Conservation (phyloP, 2,888 invertebrate species). For the Capitulum mitella region DNA sequence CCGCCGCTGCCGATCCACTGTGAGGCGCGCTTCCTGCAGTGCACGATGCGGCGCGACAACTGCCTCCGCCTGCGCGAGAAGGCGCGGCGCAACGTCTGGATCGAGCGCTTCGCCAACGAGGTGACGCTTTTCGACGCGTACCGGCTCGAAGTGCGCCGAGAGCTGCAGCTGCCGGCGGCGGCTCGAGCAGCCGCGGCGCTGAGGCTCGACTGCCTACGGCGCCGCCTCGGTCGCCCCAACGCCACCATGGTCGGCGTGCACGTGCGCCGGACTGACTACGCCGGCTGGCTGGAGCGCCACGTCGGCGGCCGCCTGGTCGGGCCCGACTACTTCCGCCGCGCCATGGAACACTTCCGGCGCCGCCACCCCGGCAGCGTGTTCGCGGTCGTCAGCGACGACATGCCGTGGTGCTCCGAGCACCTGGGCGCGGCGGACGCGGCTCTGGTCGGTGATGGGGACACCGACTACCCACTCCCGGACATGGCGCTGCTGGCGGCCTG, state of each 20-base stretch:
- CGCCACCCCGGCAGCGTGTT: not conserved
- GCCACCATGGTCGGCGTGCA: not conserved
- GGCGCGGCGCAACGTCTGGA: not conserved
- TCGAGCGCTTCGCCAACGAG: not conserved
- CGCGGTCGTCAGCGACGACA: not conserved
- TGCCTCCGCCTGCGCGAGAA: not conserved
- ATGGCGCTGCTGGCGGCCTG: constrained; percentile 26
- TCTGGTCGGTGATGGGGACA: not conserved
- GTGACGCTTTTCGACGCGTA: not conserved
- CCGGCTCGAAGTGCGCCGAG: not conserved
- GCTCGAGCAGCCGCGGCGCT: not conserved
- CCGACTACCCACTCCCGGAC: not conserved
- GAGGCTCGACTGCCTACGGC: not conserved
- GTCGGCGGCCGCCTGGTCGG: not conserved
- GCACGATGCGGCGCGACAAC: not conserved
- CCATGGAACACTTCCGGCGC: not conserved
- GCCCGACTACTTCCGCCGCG: not conserved
- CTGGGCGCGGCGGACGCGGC: not conserved
- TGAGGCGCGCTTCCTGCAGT: not conserved
- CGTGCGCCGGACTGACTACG: not conserved
- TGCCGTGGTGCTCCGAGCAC: not conserved
- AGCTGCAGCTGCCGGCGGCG: not conserved
- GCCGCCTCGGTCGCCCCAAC: not conserved
- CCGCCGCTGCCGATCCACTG: not conserved
- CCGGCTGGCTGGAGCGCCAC: not conserved